phyloP scores from a whole-genome alignment of 1,140 invertebrate species.

The Lethrus apterus region DNA sequence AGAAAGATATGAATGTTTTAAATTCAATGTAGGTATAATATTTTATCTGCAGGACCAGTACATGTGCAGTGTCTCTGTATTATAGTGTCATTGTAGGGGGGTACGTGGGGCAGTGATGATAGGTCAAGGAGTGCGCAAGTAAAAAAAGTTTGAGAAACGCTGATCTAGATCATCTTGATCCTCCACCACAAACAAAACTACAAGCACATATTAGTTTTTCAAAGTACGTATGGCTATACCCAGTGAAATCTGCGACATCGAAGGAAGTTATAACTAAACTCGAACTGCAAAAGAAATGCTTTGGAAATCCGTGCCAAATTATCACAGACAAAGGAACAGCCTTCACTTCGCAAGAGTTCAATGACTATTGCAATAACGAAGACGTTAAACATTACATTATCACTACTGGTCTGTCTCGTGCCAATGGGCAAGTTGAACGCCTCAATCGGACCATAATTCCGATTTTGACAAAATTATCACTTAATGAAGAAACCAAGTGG shows the following conservation, averaged over 20 bases:
- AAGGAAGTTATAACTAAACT: slow-evolving; percentile 19
- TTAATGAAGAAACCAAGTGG: slow-evolving; percentile 29
- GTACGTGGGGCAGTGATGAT: no score
- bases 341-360: slow-evolving; percentile 25
- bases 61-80: no score
- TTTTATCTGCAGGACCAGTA: no score
- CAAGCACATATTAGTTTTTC: slow-evolving; percentile 40
- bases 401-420: slow-evolving; percentile 26
- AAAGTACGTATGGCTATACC: slow-evolving; percentile 40
- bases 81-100: no score
- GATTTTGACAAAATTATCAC: slow-evolving; percentile 27
- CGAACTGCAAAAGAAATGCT: slow-evolving; percentile 5
- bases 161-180: no score
- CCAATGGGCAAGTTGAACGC: slow-evolving; percentile 34
- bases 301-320: slow-evolving; percentile 17
- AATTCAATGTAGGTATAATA: no score
- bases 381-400: slow-evolving; percentile 22
- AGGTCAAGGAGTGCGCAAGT: no score
- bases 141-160: no score
- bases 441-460: slow-evolving; percentile 30
- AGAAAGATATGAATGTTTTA: no score
- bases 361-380: slow-evolving; percentile 23
- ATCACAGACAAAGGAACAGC: slow-evolving; percentile 27
- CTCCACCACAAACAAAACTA: no score
- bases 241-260: slow-evolving; percentile 32